Evolutionary conservation across 2,113 vertebrate species (phyloP), one percentile per base, ranked within the genome.

Genomic region (Syrrhaptes paradoxus): DNA sequence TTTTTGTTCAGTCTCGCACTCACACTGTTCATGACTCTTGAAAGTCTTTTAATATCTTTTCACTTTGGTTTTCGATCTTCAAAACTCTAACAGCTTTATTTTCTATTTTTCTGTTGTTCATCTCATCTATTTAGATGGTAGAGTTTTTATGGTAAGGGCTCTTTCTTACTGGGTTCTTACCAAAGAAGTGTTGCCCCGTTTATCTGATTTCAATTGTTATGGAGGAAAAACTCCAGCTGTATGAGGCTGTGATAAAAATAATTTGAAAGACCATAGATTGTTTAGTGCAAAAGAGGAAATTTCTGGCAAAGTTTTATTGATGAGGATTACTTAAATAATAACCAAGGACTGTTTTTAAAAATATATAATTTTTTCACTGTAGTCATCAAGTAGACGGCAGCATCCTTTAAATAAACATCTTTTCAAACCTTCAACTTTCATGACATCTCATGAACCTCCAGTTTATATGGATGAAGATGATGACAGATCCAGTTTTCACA

Each of bases 391-490:
- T 96, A 99, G 99, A 97, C 98, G 99, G 85, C 99, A 99, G 92
- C 99, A 99, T 95, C 99, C 99, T 95, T 98, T 99, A 77, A 99
- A 99, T 98, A 99, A 99, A 97, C 99, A 99, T 98, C 98, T 99
- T 97, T 99, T 99, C 98, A 98, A 99, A 96, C 99, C 99, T 63
- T 99, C 99, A 95, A 99, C 99, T 94, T 99, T 99, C 97, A 98
- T 99, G 98, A 99, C 99, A 73, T 99, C 99, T 57, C 99, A 99
- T 49, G 99, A 99, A 97, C 99, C 99, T 72, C 99, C 99, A 11
- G 99, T 99, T 94, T 99, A 98, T 96, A 99, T 99, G 99, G 99
- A 99, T 65, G 99, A 99, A 48, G 99, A 99, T 9, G 99, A 99
- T 63, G 99, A 99, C 95, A 98, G 98, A 54, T 97, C 98, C n/a